Percentiles rank a stretch among this genome's conserved stretches.
Evolutionary conservation across 53 echinoderm and acorn worm genomes (phyloP).

Genomic region (Astropecten irregularis): DNA sequence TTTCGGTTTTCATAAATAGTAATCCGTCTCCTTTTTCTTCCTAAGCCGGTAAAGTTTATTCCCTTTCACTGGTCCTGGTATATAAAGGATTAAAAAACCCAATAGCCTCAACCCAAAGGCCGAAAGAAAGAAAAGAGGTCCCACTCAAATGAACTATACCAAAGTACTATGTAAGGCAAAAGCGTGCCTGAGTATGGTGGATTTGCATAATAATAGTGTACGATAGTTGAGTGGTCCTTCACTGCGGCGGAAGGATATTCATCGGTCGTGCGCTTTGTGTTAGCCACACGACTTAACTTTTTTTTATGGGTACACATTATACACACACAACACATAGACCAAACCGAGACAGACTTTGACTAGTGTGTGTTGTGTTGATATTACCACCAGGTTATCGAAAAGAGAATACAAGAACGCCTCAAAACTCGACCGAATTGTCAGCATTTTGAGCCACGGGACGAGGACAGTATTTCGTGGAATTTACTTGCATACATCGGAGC

Average conservation of each 20-base stretch:
- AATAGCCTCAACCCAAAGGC: not conserved
- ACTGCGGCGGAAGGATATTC: constrained; percentile 64
- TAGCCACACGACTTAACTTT: constrained; percentile 71
- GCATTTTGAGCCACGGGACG: constrained; percentile 3
- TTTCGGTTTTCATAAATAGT: too few species aligned
- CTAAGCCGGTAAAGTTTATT: constrained; percentile 18
- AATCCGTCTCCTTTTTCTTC: not conserved
- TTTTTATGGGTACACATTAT: not conserved
- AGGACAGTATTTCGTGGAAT: constrained; percentile 19
- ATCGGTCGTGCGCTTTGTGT: constrained; percentile 53
- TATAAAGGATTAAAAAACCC: constrained; percentile 25
- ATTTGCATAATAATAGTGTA: constrained; percentile 50
- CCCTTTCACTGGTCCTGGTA: constrained; percentile 8
- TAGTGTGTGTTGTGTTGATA: not conserved
- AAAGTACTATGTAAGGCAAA: constrained; percentile 29
- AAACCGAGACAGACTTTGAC: not conserved
- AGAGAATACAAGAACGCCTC: not conserved
- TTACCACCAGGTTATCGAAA: too few species aligned
- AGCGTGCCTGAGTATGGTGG: constrained; percentile 30
- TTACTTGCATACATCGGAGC: constrained; percentile 17
- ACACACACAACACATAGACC: not conserved
- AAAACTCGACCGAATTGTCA: not conserved
- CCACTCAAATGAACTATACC: not conserved
- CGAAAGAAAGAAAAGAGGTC: not conserved
- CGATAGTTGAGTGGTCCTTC: constrained; percentile 28